phyloP scores from a whole-genome alignment of 2,113 vertebrate species.

The Cyphomyrus discorhynchus region DNA sequence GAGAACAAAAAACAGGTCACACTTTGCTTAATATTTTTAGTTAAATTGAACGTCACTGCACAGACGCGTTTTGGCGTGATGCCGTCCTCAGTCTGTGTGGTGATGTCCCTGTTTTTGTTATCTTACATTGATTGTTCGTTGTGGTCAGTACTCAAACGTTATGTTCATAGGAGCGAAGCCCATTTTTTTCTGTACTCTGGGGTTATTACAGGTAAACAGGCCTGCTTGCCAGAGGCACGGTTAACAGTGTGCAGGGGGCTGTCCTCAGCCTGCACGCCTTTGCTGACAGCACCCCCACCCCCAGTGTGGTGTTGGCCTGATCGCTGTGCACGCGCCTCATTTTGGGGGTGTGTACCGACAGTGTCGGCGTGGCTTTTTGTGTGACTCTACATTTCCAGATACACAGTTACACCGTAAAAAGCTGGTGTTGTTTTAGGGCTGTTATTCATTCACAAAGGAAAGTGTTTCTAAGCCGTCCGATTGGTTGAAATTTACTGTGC shows the following conservation, averaged over 20 bases:
- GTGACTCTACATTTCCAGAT: not conserved
- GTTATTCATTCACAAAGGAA: not conserved
- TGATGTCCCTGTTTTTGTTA: too few species aligned
- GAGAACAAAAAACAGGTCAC: too few species aligned
- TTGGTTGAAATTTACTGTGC: not conserved
- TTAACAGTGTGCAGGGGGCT: not conserved
- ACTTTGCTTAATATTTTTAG: too few species aligned
- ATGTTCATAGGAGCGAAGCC: too few species aligned
- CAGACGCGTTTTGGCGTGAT: too few species aligned
- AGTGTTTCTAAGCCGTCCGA: not conserved
- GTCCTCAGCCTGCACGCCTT: not conserved
- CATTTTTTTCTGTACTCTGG: not conserved
- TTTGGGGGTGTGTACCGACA: not conserved
- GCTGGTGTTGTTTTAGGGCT: not conserved
- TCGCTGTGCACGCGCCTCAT: not conserved
- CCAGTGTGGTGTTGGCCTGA: not conserved
- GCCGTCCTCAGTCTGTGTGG: too few species aligned
- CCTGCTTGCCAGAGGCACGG: not conserved
- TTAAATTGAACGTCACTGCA: too few species aligned
- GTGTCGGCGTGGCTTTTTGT: not conserved
- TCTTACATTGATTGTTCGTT: too few species aligned
- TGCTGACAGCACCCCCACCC: not conserved
- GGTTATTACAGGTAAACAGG: not conserved
- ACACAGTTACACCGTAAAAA: not conserved
- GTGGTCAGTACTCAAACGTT: too few species aligned